These are phyloP conservation scores for Mionectes macconnelli DNA, from an alignment of 2,113 vertebrate species.

Conservation along the genomic window DNA sequence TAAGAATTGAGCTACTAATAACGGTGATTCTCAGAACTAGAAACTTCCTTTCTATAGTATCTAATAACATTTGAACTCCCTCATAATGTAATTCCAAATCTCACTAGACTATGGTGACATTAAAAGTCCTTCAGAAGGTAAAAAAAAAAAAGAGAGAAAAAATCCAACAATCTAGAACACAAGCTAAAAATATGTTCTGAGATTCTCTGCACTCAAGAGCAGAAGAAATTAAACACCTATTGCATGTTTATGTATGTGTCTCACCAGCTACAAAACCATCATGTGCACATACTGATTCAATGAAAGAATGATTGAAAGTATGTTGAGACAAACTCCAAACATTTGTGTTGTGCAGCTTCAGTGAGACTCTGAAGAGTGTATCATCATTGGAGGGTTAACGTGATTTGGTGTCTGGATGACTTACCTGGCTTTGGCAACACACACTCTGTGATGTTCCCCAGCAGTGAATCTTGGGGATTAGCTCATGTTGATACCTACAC, in stretches of 20 bases:
- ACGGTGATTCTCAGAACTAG: neutral
- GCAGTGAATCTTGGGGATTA: neutral
- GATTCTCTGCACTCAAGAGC: neutral
- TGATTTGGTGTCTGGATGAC: neutral
- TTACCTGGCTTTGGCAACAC: neutral
- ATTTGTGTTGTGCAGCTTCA: neutral
- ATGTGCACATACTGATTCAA: rapidly evolving
- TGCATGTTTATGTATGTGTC: neutral
- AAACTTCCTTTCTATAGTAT: neutral
- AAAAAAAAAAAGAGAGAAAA: neutral
- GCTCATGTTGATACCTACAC: neutral
- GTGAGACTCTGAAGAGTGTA: neutral
- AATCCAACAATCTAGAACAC: neutral
- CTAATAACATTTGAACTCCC: neutral
- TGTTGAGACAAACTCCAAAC: neutral
- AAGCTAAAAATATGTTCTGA: neutral
- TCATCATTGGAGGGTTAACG: rapidly evolving
- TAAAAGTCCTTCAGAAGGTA: neutral
- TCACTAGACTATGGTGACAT: neutral
- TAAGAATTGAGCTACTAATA: neutral
- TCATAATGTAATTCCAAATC: neutral
- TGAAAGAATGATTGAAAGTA: neutral
- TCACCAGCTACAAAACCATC: neutral
- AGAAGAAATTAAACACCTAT: neutral
- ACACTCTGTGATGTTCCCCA: rapidly evolving